Evolutionary conservation across 2,113 vertebrate species (phyloP).

Genomic region (Indicator indicator): DNA sequence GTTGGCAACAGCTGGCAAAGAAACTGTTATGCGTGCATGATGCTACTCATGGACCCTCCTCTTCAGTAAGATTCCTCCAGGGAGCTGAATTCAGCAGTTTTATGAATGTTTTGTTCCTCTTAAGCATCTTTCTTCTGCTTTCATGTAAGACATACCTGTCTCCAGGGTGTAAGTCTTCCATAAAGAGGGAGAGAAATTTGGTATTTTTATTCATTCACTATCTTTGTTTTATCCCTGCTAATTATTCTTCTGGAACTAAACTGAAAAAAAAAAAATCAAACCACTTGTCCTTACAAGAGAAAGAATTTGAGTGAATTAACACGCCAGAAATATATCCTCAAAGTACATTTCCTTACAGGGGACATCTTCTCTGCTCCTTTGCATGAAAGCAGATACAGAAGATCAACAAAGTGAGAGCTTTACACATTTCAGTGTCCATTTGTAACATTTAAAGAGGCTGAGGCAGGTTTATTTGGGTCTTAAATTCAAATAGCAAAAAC

Average conservation of each 20-base stretch:
- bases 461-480: neutral
- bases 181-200: neutral
- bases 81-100: neutral
- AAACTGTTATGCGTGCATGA: rapidly evolving
- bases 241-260: neutral
- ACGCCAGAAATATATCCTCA: neutral
- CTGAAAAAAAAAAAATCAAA: neutral
- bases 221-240: neutral
- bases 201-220: neutral
- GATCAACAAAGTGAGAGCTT: neutral
- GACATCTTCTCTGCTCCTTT: neutral
- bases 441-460: neutral
- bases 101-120: neutral
- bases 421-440: neutral
- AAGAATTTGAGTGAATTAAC: neutral
- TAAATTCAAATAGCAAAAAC: neutral
- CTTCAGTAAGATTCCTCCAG: neutral
- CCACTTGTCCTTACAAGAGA: neutral
- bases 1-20: neutral
- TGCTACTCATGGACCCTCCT: neutral
- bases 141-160: neutral
- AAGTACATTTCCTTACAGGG: neutral
- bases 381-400: neutral
- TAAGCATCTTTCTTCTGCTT: neutral
- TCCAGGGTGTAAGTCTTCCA: neutral